These are phyloP conservation scores for Drosophila takahashii DNA, from an alignment of 1,140 invertebrate species.

Conservation along the genomic window DNA sequence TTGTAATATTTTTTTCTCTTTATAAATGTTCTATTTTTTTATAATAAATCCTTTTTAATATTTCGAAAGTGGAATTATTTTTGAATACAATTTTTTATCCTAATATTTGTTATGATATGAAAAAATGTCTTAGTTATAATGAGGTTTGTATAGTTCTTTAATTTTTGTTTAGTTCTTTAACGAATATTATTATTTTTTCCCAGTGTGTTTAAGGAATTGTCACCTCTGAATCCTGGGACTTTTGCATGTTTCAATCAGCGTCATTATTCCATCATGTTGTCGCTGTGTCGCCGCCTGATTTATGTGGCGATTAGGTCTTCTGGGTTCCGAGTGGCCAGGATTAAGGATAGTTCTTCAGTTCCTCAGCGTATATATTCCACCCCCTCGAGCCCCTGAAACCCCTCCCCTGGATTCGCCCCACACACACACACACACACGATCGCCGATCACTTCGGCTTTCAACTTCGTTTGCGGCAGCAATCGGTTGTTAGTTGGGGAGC, in stretches of 20 bases:
- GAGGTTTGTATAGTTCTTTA: no score
- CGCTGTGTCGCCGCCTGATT: slow-evolving; percentile 41
- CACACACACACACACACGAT: not conserved
- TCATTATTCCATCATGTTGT: slow-evolving; percentile 76
- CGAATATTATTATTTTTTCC: not conserved
- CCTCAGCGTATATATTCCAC: not conserved
- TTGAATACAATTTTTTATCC: no score
- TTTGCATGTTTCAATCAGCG: slow-evolving; percentile 71
- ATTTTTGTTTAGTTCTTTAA: not conserved
- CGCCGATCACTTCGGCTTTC: slow-evolving; percentile 29
- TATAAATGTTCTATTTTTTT: no score
- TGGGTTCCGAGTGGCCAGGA: slow-evolving; percentile 18
- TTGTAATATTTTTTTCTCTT: no score
- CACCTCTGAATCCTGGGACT: not conserved
- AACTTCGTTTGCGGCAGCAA: slow-evolving; percentile 26
- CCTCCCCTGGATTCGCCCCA: not conserved
- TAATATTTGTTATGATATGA: no score
- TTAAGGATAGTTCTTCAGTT: slow-evolving; percentile 2
- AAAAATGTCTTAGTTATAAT: no score
- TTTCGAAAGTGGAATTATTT: no score
- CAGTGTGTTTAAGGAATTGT: not conserved
- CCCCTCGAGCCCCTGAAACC: no score
- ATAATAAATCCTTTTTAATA: no score
- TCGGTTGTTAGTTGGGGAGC: slow-evolving; percentile 35
- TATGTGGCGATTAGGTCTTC: slow-evolving; percentile 44